Conservation (phyloP, 2,113 vertebrate genomes). For the Callaeas wilsoni region DNA sequence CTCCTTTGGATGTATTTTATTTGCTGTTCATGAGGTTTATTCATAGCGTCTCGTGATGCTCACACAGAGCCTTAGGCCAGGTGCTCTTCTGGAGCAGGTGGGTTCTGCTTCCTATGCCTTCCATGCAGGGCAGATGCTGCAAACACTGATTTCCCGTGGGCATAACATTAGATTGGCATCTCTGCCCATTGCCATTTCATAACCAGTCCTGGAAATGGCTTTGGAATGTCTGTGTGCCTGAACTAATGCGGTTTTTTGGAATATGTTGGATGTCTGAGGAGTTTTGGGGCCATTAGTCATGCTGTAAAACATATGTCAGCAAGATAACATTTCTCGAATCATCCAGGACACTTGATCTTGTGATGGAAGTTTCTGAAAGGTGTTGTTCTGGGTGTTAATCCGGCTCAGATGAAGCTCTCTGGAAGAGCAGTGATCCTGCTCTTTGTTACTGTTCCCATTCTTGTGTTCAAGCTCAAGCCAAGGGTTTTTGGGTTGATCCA, state of each 20-base stretch:
- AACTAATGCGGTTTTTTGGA: neutral
- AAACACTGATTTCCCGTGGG: neutral
- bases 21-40: neutral
- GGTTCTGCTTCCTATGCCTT: neutral
- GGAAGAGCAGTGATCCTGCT: neutral
- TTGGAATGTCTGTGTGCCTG: neutral
- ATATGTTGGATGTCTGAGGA: neutral
- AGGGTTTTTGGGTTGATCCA: neutral
- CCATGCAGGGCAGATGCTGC: neutral
- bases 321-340: neutral
- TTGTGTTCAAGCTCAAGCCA: neutral
- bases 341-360: neutral
- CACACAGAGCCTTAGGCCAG: neutral
- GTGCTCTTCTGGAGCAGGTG: neutral
- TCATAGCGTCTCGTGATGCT: neutral
- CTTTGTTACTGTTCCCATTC: neutral
- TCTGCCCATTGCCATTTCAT: rapidly evolving
- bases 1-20: neutral
- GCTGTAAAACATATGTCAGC: neutral
- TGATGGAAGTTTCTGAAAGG: neutral
- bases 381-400: neutral
- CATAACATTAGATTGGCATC: neutral
- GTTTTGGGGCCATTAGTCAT: neutral
- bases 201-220: neutral
- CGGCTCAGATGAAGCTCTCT: neutral